Base-by-base conservation (phyloP, 2,797 vertebrate species). In the Bradypodion ventrale region DNA sequence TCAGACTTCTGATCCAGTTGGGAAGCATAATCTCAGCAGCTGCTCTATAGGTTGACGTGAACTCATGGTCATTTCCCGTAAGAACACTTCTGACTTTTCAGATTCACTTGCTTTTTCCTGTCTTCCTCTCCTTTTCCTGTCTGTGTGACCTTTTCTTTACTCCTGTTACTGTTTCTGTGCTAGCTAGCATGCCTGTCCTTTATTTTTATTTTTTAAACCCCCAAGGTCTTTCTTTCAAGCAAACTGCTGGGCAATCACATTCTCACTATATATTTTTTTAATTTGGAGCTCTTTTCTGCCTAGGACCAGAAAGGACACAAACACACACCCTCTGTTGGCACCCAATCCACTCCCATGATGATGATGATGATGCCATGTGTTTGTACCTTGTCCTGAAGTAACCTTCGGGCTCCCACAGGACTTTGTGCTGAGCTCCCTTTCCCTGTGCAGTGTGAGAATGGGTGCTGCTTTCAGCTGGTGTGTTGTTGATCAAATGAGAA, bases 341-440 rank as follows among this genome's bases (percentile, higher is more conserved):
- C 49, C 91, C 92, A 91, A 88, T 93, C 92, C 78, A 78, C 89
- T 85, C 56, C 80, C 69, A 35, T 84, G 65, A n/a, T 1, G 87
- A 88, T 93, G 93, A 91, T 6, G 93, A 91, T 6, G 93, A 91
- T 6, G 85, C 89, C 88, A 89, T 77, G 40, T 89, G 89, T 83
- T 93, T 93, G 89, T 78, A 25, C 89, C 83, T 79, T 91, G 94
- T 93, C 93, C 93, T 16, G 1, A 82, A 77, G 40, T 93, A 89
- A 94, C 94, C 93, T 85, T 1, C 0, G 32, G 23, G 0, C 27
- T 82, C 35, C 7, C 79, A 83, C 60, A 0, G 69, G 12, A 60
- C 62, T 80, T 84, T 89, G 62, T 1, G 0, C 23, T 12, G 0
- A 5, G 75, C 83, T 89, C 82, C 86, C 82, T 85, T 75, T 81